Base-by-base conservation (phyloP, 37 sponge, comb jelly and placozoan genomes). In the Spongia lamella region DNA sequence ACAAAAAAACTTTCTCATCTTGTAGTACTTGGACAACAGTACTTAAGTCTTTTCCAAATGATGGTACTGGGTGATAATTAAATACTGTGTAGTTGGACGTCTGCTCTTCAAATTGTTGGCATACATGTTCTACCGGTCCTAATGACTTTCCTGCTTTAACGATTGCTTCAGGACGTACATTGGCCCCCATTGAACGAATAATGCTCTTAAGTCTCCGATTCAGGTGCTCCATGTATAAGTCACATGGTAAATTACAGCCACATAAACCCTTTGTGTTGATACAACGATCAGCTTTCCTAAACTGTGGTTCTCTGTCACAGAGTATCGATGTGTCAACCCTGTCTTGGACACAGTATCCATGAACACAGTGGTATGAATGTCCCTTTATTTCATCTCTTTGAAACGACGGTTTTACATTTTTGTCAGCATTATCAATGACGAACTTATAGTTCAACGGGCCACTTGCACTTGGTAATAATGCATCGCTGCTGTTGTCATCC, bases 141-240 rank as follows among this genome's bases (percentile, higher is more conserved):
- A 73, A 50, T 21, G 43, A 63, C 53, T 63, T 81, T 17, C 74
- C 66, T 7, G 73, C 82, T n/a, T n/a, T n/a, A n/a, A n/a, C n/a
- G n/a, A n/a, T n/a, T n/a, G n/a, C n/a, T n/a, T n/a, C n/a, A n/a
- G n/a, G n/a, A n/a, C n/a, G n/a, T n/a, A n/a, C n/a, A n/a, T n/a
- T n/a, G n/a, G n/a, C n/a, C n/a, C n/a, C n/a, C n/a, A n/a, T n/a
- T n/a, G n/a, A n/a, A n/a, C n/a, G n/a, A n/a, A n/a, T n/a, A n/a
- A n/a, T n/a, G n/a, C n/a, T n/a, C n/a, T n/a, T n/a, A n/a, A n/a
- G n/a, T n/a, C n/a, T n/a, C n/a, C n/a, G n/a, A n/a, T n/a, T n/a
- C n/a, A n/a, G n/a, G n/a, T n/a, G n/a, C n/a, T n/a, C n/a, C n/a
- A n/a, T n/a, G n/a, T n/a, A n/a, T n/a, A n/a, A n/a, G n/a, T n/a